Evolutionary conservation across 1,140 invertebrate species (phyloP).

Genomic region (Drosophila hydei): DNA sequence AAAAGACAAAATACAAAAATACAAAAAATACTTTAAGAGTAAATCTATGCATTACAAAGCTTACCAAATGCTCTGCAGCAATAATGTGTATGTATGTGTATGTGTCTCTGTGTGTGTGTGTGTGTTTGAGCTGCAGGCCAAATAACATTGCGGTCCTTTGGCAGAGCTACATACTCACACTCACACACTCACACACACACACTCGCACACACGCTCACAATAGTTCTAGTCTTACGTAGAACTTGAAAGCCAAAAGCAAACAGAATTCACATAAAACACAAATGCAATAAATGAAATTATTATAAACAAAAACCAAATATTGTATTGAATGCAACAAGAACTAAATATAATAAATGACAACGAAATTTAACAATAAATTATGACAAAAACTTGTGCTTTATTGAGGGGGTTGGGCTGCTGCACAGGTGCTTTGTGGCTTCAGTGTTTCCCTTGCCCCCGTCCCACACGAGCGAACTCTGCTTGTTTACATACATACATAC

Average conservation of each 20-base stretch:
- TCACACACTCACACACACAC: neutral
- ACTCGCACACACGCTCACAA: neutral
- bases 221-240: slow-evolving; percentile 45
- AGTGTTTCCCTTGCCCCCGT: too few species aligned
- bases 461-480: too few species aligned
- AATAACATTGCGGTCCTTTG: neutral
- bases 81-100: neutral
- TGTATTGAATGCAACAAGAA: slow-evolving; percentile 67
- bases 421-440: neutral
- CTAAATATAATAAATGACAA: slow-evolving; percentile 77
- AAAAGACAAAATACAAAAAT: neutral
- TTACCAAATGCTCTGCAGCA: slow-evolving; percentile 44
- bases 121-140: neutral
- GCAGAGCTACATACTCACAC: too few species aligned
- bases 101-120: neutral
- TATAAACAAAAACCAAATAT: slow-evolving; percentile 53
- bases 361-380: slow-evolving; percentile 50
- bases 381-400: slow-evolving; percentile 1
- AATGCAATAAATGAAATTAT: slow-evolving; percentile 71
- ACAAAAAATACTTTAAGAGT: slow-evolving; percentile 17
- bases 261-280: slow-evolving; percentile 16
- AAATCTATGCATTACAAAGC: slow-evolving; percentile 28
- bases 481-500: neutral
- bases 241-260: slow-evolving; percentile 37
- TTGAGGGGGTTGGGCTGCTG: neutral